Conservation (phyloP, 2,797 vertebrate species). For the Ataeniobius toweri region DNA sequence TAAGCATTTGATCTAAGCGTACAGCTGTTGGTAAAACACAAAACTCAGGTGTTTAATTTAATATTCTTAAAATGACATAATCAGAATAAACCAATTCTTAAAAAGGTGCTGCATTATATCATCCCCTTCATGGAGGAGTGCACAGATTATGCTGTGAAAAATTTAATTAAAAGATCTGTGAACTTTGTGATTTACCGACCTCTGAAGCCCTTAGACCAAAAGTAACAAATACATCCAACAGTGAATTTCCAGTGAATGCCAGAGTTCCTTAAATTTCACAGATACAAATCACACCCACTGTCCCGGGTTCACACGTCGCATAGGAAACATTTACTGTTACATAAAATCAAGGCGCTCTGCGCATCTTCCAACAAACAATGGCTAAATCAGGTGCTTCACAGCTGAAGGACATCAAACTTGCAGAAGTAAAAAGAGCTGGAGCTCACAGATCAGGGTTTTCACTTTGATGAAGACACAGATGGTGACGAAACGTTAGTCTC, state of each 20-base stretch:
- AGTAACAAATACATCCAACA: slow-evolving; percentile 35
- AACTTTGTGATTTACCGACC: slow-evolving; percentile 45
- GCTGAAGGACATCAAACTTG: background rate
- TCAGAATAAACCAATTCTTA: background rate
- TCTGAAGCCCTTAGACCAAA: slow-evolving; percentile 39
- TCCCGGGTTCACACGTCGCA: slow-evolving; percentile 6
- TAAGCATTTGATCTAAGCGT: slow-evolving; percentile 37
- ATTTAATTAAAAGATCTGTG: background rate
- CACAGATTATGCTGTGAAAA: background rate
- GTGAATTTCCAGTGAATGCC: slow-evolving; percentile 19
- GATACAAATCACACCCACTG: slow-evolving; percentile 28
- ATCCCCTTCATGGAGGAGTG: background rate
- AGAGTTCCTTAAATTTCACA: slow-evolving; percentile 24
- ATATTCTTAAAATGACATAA: background rate
- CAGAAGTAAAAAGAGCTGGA: background rate
- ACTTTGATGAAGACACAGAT: background rate
- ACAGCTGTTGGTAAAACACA: slow-evolving; percentile 47
- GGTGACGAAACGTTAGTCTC: background rate
- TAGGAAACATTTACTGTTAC: background rate
- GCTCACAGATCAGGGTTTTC: background rate
- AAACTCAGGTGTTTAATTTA: slow-evolving; percentile 12
- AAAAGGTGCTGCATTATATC: background rate
- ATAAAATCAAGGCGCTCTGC: background rate
- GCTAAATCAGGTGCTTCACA: background rate
- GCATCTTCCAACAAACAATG: background rate